Percentiles rank a stretch among this genome's conserved stretches.
Evolutionary conservation across 1,140 invertebrate genomes (phyloP).

Genomic region (Drosophila melanogaster): DNA sequence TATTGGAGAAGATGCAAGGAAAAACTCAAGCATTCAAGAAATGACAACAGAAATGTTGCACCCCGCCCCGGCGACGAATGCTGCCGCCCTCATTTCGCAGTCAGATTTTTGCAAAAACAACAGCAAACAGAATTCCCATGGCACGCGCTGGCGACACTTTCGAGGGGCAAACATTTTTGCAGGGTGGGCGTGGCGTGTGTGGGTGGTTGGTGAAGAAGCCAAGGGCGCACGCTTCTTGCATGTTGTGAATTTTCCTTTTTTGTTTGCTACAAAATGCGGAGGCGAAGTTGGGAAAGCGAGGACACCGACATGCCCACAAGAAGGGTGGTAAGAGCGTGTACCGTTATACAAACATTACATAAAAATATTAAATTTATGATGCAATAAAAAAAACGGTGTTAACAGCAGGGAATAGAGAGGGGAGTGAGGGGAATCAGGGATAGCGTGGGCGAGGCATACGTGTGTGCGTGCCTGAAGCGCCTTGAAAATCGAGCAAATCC

Average conservation of each 20-base stretch:
- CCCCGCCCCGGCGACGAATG: neutral
- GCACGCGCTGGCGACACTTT: slow-evolving; percentile 76
- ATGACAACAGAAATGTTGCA: slow-evolving; percentile 70
- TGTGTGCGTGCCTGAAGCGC: slow-evolving; percentile 60
- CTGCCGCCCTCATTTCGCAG: slow-evolving; percentile 12
- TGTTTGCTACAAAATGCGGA: slow-evolving; percentile 16
- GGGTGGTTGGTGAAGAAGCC: slow-evolving; percentile 26
- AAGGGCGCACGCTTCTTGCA: slow-evolving; percentile 63
- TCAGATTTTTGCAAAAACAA: slow-evolving; percentile 64
- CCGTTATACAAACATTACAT: slow-evolving; percentile 82
- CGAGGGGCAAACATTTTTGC: slow-evolving; percentile 63
- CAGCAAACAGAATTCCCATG: slow-evolving; percentile 58
- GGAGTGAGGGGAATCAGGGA: neutral
- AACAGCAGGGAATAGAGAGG: slow-evolving; percentile 34
- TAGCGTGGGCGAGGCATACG: slow-evolving; percentile 28
- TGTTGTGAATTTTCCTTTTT: slow-evolving; percentile 67
- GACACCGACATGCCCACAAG: slow-evolving; percentile 24
- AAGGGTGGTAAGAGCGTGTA: slow-evolving; percentile 74
- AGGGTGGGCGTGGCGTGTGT: neutral
- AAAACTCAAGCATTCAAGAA: slow-evolving; percentile 66
- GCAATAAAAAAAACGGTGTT: slow-evolving; percentile 81
- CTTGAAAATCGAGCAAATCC: slow-evolving; percentile 32
- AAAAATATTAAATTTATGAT: slow-evolving; percentile 84
- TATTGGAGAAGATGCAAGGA: slow-evolving; percentile 39
- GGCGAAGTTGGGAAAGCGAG: neutral